phyloP scores from a whole-genome alignment of 1,140 invertebrate species.

The Nasonia giraulti region DNA sequence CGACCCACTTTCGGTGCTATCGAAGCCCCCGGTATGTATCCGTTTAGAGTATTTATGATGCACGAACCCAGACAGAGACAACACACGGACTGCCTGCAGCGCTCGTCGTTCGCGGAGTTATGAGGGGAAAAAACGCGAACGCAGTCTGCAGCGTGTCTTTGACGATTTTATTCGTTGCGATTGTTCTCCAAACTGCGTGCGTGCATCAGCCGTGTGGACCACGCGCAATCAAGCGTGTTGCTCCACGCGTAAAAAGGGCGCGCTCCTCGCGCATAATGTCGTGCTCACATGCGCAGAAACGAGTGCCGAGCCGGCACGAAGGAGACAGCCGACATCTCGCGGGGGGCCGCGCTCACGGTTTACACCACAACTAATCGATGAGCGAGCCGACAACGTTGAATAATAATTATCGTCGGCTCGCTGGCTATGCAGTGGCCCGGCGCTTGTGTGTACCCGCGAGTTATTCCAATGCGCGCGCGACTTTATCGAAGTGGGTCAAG shows the following conservation, averaged over 20 bases:
- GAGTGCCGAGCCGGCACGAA: too few relatives aligned
- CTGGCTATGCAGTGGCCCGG: conserved; percentile 51
- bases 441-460: conserved; percentile 56
- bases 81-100: background rate
- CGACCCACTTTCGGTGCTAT: conserved; percentile 48
- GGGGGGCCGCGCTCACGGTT: background rate
- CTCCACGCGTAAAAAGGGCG: too few relatives aligned
- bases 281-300: conserved; percentile 23
- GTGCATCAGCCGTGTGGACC: too few relatives aligned
- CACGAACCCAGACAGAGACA: conserved; percentile 21
- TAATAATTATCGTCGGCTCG: conserved; percentile 71
- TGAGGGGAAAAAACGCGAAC: background rate
- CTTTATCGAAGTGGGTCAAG: conserved; percentile 75
- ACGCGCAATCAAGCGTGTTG: too few relatives aligned
- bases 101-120: background rate
- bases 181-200: too few relatives aligned
- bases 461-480: conserved; percentile 68
- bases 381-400: conserved; percentile 59
- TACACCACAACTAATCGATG: conserved; percentile 35
- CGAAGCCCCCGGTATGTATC: conserved; percentile 39
- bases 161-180: background rate
- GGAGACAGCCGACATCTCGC: background rate
- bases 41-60: conserved; percentile 53
- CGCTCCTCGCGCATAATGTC: conserved; percentile 39
- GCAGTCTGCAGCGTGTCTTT: background rate